phyloP scores from a whole-genome alignment of 64 coral and sea anemone genomes.

The Dendrophyllia cribrosa region DNA sequence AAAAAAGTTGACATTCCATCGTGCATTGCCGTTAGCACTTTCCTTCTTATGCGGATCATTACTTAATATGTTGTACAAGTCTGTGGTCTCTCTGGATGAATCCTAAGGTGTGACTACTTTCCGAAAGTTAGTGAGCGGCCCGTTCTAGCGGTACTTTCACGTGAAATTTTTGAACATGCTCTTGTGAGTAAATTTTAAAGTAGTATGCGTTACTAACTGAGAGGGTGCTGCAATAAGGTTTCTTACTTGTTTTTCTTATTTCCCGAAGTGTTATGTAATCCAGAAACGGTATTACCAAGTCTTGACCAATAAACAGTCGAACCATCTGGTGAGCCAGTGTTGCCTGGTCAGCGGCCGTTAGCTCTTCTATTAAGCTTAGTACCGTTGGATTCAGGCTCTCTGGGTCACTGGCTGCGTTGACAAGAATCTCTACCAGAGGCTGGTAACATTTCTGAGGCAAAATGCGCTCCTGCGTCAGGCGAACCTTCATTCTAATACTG shows the following conservation, averaged over 20 bases:
- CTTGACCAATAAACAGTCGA: constrained; percentile 85
- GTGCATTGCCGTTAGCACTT: too few species aligned
- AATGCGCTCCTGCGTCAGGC: constrained; percentile 83
- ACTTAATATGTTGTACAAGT: too few species aligned
- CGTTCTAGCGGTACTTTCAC: too few species aligned
- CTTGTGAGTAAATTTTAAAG: too few species aligned
- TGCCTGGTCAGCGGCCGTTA: constrained; percentile 74
- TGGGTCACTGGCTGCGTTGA: constrained; percentile 58
- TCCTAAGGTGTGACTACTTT: too few species aligned
- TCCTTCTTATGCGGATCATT: too few species aligned
- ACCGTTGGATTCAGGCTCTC: constrained; percentile 2
- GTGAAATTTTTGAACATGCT: too few species aligned
- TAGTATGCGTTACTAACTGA: too few species aligned
- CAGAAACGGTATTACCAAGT: constrained; percentile 64
- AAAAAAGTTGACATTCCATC: too few species aligned
- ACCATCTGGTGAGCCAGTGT: constrained; percentile 83
- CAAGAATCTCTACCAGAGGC: constrained; percentile 72
- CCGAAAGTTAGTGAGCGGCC: too few species aligned
- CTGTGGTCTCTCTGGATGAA: too few species aligned
- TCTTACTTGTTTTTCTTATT: constrained; percentile 83
- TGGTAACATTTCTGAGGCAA: constrained; percentile 80
- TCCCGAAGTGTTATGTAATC: constrained; percentile 80
- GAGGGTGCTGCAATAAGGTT: neutral
- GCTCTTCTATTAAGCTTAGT: constrained; percentile 80
- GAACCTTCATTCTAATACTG: constrained; percentile 90